Evolutionary conservation across 2,888 invertebrate genomes (phyloP).

Genomic region (Catotricha subobsoleta): DNA sequence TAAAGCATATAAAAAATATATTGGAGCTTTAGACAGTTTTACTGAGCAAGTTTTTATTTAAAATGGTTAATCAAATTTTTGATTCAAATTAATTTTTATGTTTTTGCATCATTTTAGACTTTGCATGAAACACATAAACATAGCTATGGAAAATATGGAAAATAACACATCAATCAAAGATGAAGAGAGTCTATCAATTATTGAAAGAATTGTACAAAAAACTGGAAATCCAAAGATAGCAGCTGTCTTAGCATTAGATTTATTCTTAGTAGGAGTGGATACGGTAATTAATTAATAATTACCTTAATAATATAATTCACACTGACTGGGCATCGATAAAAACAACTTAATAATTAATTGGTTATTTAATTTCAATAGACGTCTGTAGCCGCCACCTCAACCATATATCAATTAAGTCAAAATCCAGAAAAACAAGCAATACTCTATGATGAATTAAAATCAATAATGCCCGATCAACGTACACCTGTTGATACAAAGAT

Average conservation of each 20-base stretch:
- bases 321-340: background rate
- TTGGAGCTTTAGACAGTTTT: conserved; percentile 51
- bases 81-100: background rate
- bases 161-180: conserved; percentile 17
- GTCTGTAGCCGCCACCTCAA: conserved; percentile 55
- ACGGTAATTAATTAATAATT: too few relatives aligned
- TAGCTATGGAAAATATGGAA: conserved; percentile 34
- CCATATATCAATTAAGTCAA: conserved; percentile 54
- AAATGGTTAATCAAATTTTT: background rate
- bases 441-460: conserved; percentile 42
- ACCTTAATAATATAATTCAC: conserved; percentile 9
- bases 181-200: conserved; percentile 35
- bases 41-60: conserved; percentile 35
- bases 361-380: conserved; percentile 29
- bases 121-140: conserved; percentile 37
- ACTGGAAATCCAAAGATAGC: conserved; percentile 41
- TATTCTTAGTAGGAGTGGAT: conserved; percentile 64
- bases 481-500: conserved; percentile 37
- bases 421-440: conserved; percentile 48
- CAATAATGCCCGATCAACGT: conserved; percentile 35
- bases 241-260: conserved; percentile 54
- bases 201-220: conserved; percentile 37
- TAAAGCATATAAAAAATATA: conserved; percentile 48
- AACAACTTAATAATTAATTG: background rate
- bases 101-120: too few relatives aligned